Base-by-base conservation (phyloP, 2,797 vertebrate genomes). In the Vipera latastei region DNA sequence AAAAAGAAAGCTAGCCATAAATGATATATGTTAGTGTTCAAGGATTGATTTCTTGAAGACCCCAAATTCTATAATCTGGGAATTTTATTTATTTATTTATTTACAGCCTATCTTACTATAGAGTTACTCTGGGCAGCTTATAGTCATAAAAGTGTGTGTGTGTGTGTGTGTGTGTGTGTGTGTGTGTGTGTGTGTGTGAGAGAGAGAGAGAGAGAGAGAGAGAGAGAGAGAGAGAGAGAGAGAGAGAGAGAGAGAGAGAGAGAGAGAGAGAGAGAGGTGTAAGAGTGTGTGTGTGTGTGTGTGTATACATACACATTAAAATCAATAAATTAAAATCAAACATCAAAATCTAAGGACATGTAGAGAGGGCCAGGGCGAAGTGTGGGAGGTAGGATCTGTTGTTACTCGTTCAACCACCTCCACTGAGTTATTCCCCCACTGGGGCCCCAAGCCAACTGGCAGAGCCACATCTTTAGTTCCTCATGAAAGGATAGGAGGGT, bases 1-100 rank as follows among this genome's bases (percentile, higher is more conserved):
- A 95, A 88, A 94, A 96, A 93, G 83, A 93, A 93, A 95, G 89
- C 0, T 3, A 61, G 87, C 28, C 13, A 87, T 11, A 90, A 89
- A 3, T 86, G 59, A 94, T 93, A 93, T 88, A 55, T 14, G 91
- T 60, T 3, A 25, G 8, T 3, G 61, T 65, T 94, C 53, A 55
- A 69, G n/a, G 16, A 86, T 28, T 86, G 5, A 5, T 88, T 88
- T 51, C 85, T 78, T 59, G 13, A 59, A 51, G 59, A 56, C 0
- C 38, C 9, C 26, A 51, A n/a, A 92, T 88, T 78, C 16, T 92
- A 69, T 69, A 69, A 69, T n/a, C 12, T 65, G 63, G 63, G 63
- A n/a, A n/a, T n/a, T n/a, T 13, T 28, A n/a, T 63, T 28, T 26
- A 4, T 65, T 16, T 5, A n/a, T 69, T 6, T 14, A 32, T 69